These are phyloP conservation scores for Coendou prehensilis DNA, from an alignment of 2,797 vertebrate species.

Conservation along the genomic window DNA sequence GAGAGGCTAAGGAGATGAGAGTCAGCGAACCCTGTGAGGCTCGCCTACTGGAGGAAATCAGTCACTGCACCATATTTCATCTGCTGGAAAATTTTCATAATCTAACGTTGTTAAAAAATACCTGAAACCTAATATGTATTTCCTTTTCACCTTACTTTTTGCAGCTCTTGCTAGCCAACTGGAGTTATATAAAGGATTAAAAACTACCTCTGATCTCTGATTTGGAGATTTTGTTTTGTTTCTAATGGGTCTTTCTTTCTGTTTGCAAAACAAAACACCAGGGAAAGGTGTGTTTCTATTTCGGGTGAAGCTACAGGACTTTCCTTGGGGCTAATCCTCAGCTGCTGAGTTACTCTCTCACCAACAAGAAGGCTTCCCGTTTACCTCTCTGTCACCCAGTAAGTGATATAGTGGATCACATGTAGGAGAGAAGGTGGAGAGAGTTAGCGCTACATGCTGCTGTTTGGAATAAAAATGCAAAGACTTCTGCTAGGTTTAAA, in stretches of 20 bases:
- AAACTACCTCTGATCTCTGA: background rate
- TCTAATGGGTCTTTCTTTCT: conserved; percentile 2
- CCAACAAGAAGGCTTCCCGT: conserved; percentile 5
- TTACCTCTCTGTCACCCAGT: background rate
- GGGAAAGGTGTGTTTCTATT: background rate
- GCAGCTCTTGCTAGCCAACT: background rate
- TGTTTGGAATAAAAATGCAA: conserved; percentile 11
- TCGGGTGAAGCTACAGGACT: background rate
- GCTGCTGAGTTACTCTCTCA: background rate
- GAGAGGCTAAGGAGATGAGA: background rate
- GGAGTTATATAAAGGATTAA: conserved; percentile 18
- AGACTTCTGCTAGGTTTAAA: background rate
- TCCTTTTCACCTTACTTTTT: conserved; percentile 17
- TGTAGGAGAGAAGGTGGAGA: background rate
- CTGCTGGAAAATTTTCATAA: conserved; percentile 35
- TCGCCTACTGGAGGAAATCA: background rate
- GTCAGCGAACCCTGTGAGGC: background rate
- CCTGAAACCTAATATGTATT: background rate
- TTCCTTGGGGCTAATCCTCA: background rate
- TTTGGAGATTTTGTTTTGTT: background rate
- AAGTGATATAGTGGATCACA: background rate
- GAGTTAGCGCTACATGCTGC: background rate
- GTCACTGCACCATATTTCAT: background rate
- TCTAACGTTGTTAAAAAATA: conserved; percentile 47
- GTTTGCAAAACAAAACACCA: conserved; percentile 64